phyloP scores from a whole-genome alignment of 2,797 vertebrate species.

The Anguilla marmorata region DNA sequence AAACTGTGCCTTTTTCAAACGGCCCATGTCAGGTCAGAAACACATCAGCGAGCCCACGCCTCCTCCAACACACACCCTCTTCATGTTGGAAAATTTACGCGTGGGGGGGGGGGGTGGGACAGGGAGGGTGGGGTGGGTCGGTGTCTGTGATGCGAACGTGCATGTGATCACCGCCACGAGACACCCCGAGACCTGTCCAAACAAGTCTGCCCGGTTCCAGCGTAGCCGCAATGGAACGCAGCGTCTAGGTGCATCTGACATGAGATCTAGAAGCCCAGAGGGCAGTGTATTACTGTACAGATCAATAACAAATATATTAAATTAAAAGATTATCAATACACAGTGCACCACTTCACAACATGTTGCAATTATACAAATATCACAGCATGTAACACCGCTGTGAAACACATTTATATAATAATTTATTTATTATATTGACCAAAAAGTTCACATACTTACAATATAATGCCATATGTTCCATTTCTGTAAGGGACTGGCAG shows the following conservation, averaged over 20 bases:
- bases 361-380: neutral
- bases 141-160: neutral
- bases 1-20: neutral
- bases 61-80: neutral
- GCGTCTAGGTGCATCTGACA: neutral
- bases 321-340: too few relatives aligned
- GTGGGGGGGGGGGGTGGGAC: neutral
- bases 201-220: neutral
- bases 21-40: neutral
- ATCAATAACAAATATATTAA: too few relatives aligned
- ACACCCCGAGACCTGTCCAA: neutral
- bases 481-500: neutral
- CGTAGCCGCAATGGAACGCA: neutral
- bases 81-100: neutral
- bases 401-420: too few relatives aligned
- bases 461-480: neutral
- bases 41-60: neutral
- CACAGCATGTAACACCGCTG: too few relatives aligned
- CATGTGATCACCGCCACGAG: neutral
- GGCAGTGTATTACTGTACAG: too few relatives aligned
- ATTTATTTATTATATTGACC: too few relatives aligned
- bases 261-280: too few relatives aligned
- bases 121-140: neutral
- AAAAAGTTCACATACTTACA: neutral
- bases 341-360: neutral